These are phyloP conservation scores for Homalodisca vitripennis DNA, from an alignment of 1,140 invertebrate genomes.

Conservation along the genomic window DNA sequence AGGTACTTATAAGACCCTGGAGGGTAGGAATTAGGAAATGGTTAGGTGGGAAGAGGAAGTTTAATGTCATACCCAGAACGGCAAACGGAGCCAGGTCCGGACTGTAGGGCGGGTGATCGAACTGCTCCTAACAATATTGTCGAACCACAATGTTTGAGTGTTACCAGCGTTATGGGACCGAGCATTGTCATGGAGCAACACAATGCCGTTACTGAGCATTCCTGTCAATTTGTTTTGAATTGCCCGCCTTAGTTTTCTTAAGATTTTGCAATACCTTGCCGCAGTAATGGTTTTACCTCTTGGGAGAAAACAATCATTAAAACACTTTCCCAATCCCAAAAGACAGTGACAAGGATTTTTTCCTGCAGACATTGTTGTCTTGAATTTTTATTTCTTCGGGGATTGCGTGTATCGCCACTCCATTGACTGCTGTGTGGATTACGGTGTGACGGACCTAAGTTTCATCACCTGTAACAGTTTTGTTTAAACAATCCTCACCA, in stretches of 20 bases:
- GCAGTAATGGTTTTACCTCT: conserved; percentile 40
- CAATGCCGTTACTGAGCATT: conserved; percentile 36
- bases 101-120: too few species aligned
- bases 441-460: conserved; percentile 41
- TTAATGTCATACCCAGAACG: too few species aligned
- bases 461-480: conserved; percentile 38
- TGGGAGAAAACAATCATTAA: conserved; percentile 40
- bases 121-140: too few species aligned
- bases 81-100: too few species aligned
- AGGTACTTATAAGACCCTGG: too few species aligned
- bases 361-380: conserved; percentile 13
- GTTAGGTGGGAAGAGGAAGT: too few species aligned
- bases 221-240: conserved; percentile 35
- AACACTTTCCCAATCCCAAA: conserved; percentile 41
- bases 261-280: conserved; percentile 39
- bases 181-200: conserved; percentile 48
- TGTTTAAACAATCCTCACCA: conserved; percentile 1
- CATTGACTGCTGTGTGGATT: conserved; percentile 39
- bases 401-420: conserved; percentile 18
- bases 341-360: conserved; percentile 39
- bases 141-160: too few species aligned
- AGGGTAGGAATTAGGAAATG: too few species aligned
- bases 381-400: conserved; percentile 33
- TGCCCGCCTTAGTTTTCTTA: conserved; percentile 37
- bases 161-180: conserved; percentile 41